These are phyloP conservation scores for Abramis brama DNA, from an alignment of 2,113 vertebrate species.

Conservation along the genomic window DNA sequence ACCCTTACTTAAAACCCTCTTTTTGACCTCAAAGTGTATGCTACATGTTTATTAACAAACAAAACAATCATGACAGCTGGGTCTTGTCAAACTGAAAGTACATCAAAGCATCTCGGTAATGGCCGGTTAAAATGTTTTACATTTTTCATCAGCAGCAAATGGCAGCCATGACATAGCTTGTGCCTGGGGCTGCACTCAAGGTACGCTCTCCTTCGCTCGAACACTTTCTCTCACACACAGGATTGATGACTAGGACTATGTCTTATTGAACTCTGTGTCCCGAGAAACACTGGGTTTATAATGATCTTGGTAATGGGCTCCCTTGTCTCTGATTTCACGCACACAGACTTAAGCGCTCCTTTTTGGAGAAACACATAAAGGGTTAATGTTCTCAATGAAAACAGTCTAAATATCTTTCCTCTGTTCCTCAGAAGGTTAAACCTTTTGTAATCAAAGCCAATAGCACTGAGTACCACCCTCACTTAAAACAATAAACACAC, in stretches of 20 bases:
- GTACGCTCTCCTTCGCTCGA: slow-evolving; percentile 6
- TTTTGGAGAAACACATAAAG: slow-evolving; percentile 2
- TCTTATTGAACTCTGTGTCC: slow-evolving; percentile 35
- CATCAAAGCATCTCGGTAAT: slow-evolving; percentile 45
- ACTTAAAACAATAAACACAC: slow-evolving; percentile 59
- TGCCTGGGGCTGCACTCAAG: slow-evolving; percentile 20
- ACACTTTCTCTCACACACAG: slow-evolving; percentile 38
- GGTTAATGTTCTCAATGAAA: slow-evolving; percentile 53
- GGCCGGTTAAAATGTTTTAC: slow-evolving; percentile 17
- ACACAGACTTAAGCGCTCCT: slow-evolving; percentile 57
- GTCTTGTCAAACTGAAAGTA: slow-evolving; percentile 21
- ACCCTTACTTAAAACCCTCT: neutral
- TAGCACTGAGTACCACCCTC: slow-evolving; percentile 49
- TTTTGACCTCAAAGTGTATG: neutral
- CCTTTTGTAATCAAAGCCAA: slow-evolving; percentile 53
- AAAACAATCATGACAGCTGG: slow-evolving; percentile 26
- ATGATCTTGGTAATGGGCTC: slow-evolving; percentile 31
- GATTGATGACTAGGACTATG: slow-evolving; percentile 37
- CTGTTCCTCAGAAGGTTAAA: slow-evolving; percentile 56
- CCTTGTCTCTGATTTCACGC: slow-evolving; percentile 43
- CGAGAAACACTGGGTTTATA: slow-evolving; percentile 20
- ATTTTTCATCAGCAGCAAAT: slow-evolving; percentile 44
- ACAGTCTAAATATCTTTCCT: slow-evolving; percentile 57
- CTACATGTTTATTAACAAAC: slow-evolving; percentile 29
- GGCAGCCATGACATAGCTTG: slow-evolving; percentile 32